A percentile compares a stretch with the other conserved stretches of the same genome.
Evolutionary conservation across 2,113 vertebrate species (phyloP).

Genomic region (Laterallus jamaicensis): DNA sequence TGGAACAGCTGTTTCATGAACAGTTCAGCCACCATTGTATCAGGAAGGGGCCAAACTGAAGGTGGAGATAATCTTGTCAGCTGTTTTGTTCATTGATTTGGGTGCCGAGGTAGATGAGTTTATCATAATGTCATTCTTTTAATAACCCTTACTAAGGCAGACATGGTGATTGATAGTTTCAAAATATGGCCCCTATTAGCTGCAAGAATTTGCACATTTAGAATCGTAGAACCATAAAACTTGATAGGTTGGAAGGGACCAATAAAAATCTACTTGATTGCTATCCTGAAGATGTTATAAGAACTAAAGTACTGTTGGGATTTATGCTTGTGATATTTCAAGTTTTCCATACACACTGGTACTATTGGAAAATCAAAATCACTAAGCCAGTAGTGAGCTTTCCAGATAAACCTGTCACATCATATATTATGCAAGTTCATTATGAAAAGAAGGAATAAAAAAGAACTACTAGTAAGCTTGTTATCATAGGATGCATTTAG

Average conservation of each 20-base stretch:
- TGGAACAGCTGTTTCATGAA: not conserved
- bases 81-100: not conserved
- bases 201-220: not conserved
- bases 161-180: not conserved
- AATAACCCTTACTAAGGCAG: not conserved
- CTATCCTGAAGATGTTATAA: not conserved
- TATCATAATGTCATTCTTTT: not conserved
- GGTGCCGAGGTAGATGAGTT: not conserved
- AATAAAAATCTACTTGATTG: not conserved
- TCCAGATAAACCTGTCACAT: not conserved
- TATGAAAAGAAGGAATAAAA: not conserved
- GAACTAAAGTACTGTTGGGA: not conserved
- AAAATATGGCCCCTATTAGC: not conserved
- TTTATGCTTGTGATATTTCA: not conserved
- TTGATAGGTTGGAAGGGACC: too few species aligned
- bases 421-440: accelerated
- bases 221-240: too few species aligned
- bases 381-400: not conserved
- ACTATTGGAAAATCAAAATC: not conserved
- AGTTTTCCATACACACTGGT: not conserved
- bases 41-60: not conserved
- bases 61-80: not conserved
- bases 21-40: not conserved
- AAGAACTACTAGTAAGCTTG: not conserved
- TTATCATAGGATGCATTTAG: not conserved